Percentiles rank a stretch among this genome's conserved stretches.
phyloP scores from a whole-genome alignment of 2,797 vertebrate species.

The Sebastolobus alascanus region DNA sequence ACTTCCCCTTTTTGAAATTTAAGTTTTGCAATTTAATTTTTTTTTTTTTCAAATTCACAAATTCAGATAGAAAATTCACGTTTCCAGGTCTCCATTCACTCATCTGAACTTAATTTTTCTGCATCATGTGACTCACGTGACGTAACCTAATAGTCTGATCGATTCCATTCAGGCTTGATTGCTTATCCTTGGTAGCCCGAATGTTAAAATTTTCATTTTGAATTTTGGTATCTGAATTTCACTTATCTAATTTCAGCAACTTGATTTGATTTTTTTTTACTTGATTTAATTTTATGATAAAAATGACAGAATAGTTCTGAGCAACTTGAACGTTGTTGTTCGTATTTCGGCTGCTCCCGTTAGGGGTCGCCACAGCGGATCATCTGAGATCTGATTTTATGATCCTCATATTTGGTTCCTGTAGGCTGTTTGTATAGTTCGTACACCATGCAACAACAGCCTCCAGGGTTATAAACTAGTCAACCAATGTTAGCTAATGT shows the following conservation, averaged over 20 bases:
- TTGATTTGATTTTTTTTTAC: too few relatives aligned
- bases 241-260: too few relatives aligned
- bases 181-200: neutral
- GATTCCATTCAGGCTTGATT: neutral
- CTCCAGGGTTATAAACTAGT: neutral
- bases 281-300: neutral
- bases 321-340: too few relatives aligned
- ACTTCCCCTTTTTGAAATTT: neutral
- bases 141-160: neutral
- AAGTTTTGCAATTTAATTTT: neutral
- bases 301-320: neutral
- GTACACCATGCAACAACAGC: neutral
- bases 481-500: neutral
- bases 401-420: neutral
- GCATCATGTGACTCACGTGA: neutral
- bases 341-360: too few relatives aligned
- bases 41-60: neutral
- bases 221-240: neutral
- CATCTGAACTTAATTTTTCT: neutral
- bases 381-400: too few relatives aligned
- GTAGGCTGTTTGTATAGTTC: neutral
- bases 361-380: too few relatives aligned
- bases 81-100: neutral
- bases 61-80: neutral
- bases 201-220: neutral